Conservation (phyloP, 92 coral and sea anemone species). For the Micromussa lordhowensis region DNA sequence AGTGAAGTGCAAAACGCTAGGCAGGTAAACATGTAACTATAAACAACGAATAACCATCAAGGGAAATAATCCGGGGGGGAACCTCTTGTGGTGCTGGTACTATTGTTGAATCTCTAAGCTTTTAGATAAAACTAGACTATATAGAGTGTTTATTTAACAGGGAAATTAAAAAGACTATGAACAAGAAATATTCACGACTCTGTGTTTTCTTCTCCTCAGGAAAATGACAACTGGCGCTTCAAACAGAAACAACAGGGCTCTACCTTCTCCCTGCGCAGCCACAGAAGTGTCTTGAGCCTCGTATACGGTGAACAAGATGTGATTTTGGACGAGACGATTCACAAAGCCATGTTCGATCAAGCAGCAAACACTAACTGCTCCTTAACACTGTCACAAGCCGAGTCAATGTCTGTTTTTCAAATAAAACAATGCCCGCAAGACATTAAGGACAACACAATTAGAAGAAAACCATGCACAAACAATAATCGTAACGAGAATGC, state of each 20-base stretch:
- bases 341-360: conserved; percentile 69
- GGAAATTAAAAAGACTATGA: too few species aligned
- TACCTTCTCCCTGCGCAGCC: conserved; percentile 67
- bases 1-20: conserved; percentile 77
- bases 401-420: conserved; percentile 70
- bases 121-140: too few species aligned
- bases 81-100: neutral
- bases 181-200: neutral
- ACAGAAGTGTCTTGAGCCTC: conserved; percentile 71
- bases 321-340: conserved; percentile 46
- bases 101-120: too few species aligned
- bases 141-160: too few species aligned
- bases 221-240: conserved; percentile 57
- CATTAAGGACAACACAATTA: neutral
- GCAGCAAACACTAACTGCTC: conserved; percentile 55
- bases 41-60: neutral
- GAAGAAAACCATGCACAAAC: neutral
- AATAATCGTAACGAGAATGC: neutral
- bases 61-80: neutral
- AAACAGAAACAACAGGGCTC: conserved; percentile 55
- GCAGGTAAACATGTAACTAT: conserved; percentile 46
- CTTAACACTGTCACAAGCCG: conserved; percentile 62
- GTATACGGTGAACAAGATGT: conserved; percentile 75
- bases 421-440: conserved; percentile 41
- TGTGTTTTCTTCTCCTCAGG: conserved; percentile 33